phyloP scores from a whole-genome alignment of 2,113 vertebrate genomes.

The Pyxicephalus adspersus region DNA sequence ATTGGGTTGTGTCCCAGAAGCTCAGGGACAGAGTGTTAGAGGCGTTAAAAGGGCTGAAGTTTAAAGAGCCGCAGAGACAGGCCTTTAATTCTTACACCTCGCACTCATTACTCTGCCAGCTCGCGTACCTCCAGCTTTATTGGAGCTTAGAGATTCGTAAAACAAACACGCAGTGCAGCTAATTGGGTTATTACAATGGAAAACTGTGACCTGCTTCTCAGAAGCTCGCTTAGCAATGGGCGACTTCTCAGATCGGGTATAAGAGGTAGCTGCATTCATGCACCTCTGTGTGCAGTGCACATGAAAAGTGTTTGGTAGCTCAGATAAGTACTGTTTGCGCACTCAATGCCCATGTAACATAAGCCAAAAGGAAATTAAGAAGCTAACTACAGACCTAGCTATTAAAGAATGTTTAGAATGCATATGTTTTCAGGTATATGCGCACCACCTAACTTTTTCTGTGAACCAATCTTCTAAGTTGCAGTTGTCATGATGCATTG shows the following conservation, averaged over 20 bases:
- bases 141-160: slow-evolving; percentile 88
- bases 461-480: too few species aligned
- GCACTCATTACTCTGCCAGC: slow-evolving; percentile 86
- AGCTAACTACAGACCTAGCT: too few species aligned
- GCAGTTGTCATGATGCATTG: too few species aligned
- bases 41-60: slow-evolving; percentile 87
- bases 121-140: slow-evolving; percentile 81
- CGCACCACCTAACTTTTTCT: too few species aligned
- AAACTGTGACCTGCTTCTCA: slow-evolving; percentile 70
- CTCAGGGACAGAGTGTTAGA: slow-evolving; percentile 84
- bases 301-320: not conserved
- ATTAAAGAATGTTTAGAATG: too few species aligned
- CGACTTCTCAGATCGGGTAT: not conserved
- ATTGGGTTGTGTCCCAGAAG: slow-evolving; percentile 87
- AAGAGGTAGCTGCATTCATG: not conserved
- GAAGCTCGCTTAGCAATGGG: slow-evolving; percentile 12
- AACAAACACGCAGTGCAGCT: slow-evolving; percentile 84
- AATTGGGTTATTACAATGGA: slow-evolving; percentile 86
- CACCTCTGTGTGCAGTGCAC: not conserved
- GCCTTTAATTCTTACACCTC: slow-evolving; percentile 85
- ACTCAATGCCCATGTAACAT: too few species aligned
- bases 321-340: not conserved
- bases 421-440: too few species aligned
- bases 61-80: slow-evolving; percentile 77
- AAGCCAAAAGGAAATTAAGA: too few species aligned